phyloP scores from a whole-genome alignment of 2,888 invertebrate genomes.

The Melanostoma mellinum region DNA sequence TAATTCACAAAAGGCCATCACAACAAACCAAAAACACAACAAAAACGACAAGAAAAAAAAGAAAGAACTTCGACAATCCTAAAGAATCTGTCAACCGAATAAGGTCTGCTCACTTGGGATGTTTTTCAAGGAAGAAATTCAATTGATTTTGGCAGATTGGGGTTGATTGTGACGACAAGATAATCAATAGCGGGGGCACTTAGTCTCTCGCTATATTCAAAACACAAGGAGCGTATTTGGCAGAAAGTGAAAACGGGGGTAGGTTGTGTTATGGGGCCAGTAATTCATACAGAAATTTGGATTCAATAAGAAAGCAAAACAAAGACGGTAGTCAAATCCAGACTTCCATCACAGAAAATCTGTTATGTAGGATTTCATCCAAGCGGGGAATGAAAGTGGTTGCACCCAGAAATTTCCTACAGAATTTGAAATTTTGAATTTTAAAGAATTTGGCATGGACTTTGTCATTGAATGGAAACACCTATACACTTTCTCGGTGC shows the following conservation, averaged over 20 bases:
- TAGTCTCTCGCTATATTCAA: slow-evolving; percentile 53
- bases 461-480: too few relatives aligned
- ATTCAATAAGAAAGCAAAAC: too few relatives aligned
- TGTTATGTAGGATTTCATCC: too few relatives aligned
- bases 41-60: slow-evolving; percentile 3
- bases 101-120: slow-evolving; percentile 51
- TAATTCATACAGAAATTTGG: not conserved
- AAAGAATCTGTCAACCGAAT: slow-evolving; percentile 57
- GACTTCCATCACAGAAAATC: too few relatives aligned
- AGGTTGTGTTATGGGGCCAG: not conserved
- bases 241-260: not conserved
- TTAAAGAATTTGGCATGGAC: too few relatives aligned
- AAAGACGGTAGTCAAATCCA: too few relatives aligned
- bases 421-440: too few relatives aligned
- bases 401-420: too few relatives aligned
- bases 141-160: slow-evolving; percentile 71
- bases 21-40: not conserved
- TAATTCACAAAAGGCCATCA: slow-evolving; percentile 52
- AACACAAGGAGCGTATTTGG: slow-evolving; percentile 10
- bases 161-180: slow-evolving; percentile 66
- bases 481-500: too few relatives aligned
- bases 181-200: slow-evolving; percentile 51
- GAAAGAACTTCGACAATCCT: slow-evolving; percentile 34
- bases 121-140: slow-evolving; percentile 61
- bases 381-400: too few relatives aligned